Evolutionary conservation across 2,797 vertebrate genomes (phyloP).

Genomic region (Borostomias antarcticus): DNA sequence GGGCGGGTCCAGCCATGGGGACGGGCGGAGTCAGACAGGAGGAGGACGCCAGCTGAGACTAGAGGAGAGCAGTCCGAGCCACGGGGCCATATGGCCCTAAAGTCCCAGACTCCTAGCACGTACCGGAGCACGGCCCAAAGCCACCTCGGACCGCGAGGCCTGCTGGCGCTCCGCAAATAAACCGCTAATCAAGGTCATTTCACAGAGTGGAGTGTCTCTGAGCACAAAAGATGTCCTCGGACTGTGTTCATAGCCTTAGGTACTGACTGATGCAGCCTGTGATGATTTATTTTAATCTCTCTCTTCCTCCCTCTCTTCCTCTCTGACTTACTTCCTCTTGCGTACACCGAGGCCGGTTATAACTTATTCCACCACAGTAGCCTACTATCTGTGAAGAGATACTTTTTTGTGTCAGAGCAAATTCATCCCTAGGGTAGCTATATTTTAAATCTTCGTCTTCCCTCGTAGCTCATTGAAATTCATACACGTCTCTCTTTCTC

Average conservation of each 20-base stretch:
- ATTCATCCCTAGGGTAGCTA: neutral
- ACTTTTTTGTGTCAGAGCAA: no score
- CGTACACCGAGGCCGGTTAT: no score
- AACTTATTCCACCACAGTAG: no score
- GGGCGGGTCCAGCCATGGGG: no score
- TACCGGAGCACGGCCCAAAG: constrained; percentile 48
- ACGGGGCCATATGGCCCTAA: no score
- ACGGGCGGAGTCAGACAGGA: no score
- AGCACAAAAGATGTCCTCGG: constrained; percentile 52
- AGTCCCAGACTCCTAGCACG: constrained; percentile 45
- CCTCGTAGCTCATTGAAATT: constrained; percentile 5
- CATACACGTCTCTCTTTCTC: neutral
- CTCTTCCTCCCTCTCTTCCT: constrained; percentile 21
- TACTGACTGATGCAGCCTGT: constrained; percentile 36
- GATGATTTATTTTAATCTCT: constrained; percentile 11
- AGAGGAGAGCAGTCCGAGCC: no score
- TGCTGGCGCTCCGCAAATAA: constrained; percentile 57
- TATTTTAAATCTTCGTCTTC: neutral
- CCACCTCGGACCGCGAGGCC: constrained; percentile 47
- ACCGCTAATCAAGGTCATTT: constrained; percentile 61
- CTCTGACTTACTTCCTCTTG: constrained; percentile 2
- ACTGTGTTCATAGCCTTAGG: constrained; percentile 45
- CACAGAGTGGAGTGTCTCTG: constrained; percentile 45
- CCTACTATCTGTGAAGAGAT: no score
- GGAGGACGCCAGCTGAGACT: constrained; percentile 41